A percentile compares a stretch with the other conserved stretches of the same genome.
Evolutionary conservation across 2,888 invertebrate species (phyloP).

Genomic region (Limulus polyphemus): DNA sequence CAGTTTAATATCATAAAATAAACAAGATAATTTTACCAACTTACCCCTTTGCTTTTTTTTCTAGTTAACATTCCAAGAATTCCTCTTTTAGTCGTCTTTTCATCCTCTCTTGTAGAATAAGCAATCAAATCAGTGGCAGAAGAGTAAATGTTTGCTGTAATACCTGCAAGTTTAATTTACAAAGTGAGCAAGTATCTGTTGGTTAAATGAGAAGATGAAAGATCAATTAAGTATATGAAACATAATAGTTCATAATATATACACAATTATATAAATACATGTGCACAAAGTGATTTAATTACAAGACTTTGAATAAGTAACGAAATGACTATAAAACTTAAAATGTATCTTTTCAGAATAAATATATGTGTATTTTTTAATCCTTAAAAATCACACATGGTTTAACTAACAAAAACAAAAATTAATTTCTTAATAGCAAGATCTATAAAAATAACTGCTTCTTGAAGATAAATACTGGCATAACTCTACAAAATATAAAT

Average conservation of each 20-base stretch:
- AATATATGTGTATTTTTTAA: background rate
- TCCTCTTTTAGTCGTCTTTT: slow-evolving; percentile 38
- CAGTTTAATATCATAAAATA: background rate
- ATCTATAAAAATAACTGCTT: too few species aligned
- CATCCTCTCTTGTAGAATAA: slow-evolving; percentile 40
- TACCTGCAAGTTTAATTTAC: slow-evolving; percentile 9
- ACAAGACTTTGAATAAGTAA: slow-evolving; percentile 1
- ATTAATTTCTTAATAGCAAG: too few species aligned
- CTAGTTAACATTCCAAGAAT: slow-evolving; percentile 33
- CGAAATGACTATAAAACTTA: slow-evolving; percentile 1
- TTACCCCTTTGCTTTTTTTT: slow-evolving; percentile 37
- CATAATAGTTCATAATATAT: too few species aligned
- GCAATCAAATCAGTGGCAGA: slow-evolving; percentile 42
- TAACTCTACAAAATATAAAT: too few species aligned
- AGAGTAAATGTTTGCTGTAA: slow-evolving; percentile 18
- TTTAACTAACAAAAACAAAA: too few species aligned
- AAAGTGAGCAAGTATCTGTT: background rate
- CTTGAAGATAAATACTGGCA: too few species aligned
- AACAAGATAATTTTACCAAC: slow-evolving; percentile 19
- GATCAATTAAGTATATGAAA: too few species aligned
- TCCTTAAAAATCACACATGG: too few species aligned
- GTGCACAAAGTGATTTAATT: background rate
- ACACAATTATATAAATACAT: too few species aligned
- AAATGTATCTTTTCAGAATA: too few species aligned
- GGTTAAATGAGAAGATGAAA: background rate